Base-by-base conservation (phyloP, 2,113 vertebrate species). In the Saccopteryx bilineata region DNA sequence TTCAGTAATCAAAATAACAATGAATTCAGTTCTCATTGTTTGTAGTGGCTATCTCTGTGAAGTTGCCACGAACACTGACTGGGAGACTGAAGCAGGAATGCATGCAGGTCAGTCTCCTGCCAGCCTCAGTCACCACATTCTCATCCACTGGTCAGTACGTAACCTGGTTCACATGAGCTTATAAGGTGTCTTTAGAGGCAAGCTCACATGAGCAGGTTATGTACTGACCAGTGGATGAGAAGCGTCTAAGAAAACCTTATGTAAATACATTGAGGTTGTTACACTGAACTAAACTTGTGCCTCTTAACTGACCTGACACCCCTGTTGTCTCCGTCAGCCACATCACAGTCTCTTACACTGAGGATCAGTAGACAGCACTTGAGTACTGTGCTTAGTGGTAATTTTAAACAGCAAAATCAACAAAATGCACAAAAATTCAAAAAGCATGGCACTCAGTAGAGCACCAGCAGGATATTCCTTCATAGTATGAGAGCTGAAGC, bases 231-330 rank as follows among this genome's bases (percentile, higher is more conserved):
- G 39, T 39, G 39, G 39, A 39, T 39, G 39, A 39, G 39, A 39
- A 39, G 39, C 50, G 11, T 60, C 50, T 46, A 33, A 66, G 52
- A 84, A 26, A 13, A 5, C 60, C 60, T 18, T 50, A 31, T 26
- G 7, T 52, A 87, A 52, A 13, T 26, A 48, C 17, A 7, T 26
- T 6, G 17, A 4, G 72, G 48, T 79, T 26, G 10, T 56, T 24
- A 13, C 39, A 8, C 12, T 15, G 24, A n/a, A 11, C 33, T 52
- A 0, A 9, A 39, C 14, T 6, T 1, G 0, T 26, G 56, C 13
- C 10, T 18, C 19, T 5, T 19, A 79, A 24, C 19, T 63, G 15
- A 1, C 52, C 54, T 33, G 5, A 39, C 21, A 11, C 23, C 8
- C 23, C 8, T 12, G 9, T 48, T 24, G 46, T 46, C 39, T 72